Evolutionary conservation across 1,140 invertebrate species (phyloP).

Genomic region (Camponotus floridanus): DNA sequence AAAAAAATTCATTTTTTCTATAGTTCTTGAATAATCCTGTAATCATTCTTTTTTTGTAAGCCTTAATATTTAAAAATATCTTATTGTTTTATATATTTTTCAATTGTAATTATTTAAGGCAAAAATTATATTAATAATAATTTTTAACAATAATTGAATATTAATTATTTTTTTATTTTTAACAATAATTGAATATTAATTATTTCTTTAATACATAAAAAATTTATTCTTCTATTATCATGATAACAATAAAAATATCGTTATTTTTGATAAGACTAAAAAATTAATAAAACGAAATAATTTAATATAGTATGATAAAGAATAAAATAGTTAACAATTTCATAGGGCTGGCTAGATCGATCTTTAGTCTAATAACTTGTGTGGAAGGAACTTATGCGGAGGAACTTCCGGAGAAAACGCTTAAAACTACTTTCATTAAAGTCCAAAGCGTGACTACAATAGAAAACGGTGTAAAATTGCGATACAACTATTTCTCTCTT

Average conservation of each 20-base stretch:
- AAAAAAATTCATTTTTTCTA: neutral
- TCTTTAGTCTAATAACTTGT: constrained; percentile 3
- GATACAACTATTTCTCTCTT: neutral
- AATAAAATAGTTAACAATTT: neutral
- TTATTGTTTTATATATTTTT: no score
- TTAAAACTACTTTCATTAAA: constrained; percentile 29
- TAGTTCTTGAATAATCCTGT: neutral
- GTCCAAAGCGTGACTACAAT: neutral
- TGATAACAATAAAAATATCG: constrained; percentile 8
- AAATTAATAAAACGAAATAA: neutral
- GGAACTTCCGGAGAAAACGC: neutral
- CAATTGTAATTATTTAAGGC: no score
- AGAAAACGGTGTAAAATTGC: neutral
- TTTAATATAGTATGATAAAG: neutral
- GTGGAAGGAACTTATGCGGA: neutral
- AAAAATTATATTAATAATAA: no score
- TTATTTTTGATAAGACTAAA: neutral
- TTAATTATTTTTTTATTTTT: no score
- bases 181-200: no score
- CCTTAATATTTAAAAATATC: no score
- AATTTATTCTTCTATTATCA: neutral
- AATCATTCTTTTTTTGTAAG: no score
- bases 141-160: no score
- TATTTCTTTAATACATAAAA: no score
- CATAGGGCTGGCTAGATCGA: neutral